Evolutionary conservation across 1,140 invertebrate species (phyloP).

Genomic region (Pseudomyrmex gracilis): DNA sequence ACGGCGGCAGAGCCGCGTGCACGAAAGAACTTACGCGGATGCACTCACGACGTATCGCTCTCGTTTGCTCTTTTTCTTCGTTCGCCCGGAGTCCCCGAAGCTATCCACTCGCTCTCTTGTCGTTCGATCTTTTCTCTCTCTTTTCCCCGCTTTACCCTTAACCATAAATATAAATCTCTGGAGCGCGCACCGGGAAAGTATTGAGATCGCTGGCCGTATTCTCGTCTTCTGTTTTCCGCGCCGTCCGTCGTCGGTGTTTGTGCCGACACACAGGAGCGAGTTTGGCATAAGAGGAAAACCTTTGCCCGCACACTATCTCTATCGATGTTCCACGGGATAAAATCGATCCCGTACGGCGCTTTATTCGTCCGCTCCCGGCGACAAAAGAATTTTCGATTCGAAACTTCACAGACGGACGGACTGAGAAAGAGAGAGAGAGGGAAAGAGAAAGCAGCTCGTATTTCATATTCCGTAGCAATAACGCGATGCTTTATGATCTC

Average conservation of each 20-base stretch:
- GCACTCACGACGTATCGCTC: conserved; percentile 36
- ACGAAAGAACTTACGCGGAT: conserved; percentile 21
- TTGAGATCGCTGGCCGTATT: conserved; percentile 40
- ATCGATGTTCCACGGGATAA: conserved; percentile 34
- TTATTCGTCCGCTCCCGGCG: conserved; percentile 45
- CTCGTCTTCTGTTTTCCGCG: conserved; percentile 44
- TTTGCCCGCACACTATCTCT: conserved; percentile 13
- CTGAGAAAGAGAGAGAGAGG: background rate
- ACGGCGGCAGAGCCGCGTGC: background rate
- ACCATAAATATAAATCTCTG: conserved; percentile 62
- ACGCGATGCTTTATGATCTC: conserved; percentile 44
- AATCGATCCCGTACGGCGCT: conserved; percentile 40
- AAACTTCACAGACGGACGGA: conserved; percentile 36
- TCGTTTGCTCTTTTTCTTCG: conserved; percentile 32
- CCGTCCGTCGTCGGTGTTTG: background rate
- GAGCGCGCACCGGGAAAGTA: conserved; percentile 31
- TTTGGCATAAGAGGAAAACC: conserved; percentile 5
- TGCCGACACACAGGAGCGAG: background rate
- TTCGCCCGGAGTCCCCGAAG: conserved; percentile 6
- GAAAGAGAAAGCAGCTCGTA: conserved; percentile 5
- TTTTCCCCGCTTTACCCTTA: conserved; percentile 20
- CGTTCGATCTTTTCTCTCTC: conserved; percentile 42
- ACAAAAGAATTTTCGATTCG: conserved; percentile 59
- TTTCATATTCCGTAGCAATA: conserved; percentile 54
- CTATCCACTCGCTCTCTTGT: conserved; percentile 23